phyloP scores from a whole-genome alignment of 2,797 vertebrate species.

The Micromesistius poutassou region DNA sequence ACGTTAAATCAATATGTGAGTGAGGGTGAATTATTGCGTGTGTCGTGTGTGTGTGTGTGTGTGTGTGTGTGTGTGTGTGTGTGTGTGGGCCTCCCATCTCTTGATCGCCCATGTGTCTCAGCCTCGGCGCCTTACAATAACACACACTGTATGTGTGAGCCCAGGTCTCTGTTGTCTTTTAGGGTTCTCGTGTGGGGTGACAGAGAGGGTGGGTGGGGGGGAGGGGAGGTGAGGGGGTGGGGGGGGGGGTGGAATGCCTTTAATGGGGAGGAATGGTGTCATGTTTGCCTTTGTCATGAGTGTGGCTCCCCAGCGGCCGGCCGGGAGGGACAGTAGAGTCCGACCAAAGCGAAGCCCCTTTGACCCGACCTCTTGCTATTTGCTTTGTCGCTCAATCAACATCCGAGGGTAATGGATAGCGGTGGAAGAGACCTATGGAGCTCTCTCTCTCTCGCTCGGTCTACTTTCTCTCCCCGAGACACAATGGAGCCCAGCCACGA shows the following conservation, averaged over 20 bases:
- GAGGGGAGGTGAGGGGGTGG: too few relatives aligned
- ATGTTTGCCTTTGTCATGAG: conserved; percentile 44
- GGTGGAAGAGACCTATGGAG: conserved; percentile 57
- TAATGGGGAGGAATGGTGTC: conserved; percentile 31
- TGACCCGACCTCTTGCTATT: conserved; percentile 57
- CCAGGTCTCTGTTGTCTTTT: not conserved
- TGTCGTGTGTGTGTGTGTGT: not conserved
- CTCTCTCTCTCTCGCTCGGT: too few relatives aligned
- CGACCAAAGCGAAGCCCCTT: conserved; percentile 57
- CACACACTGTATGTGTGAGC: not conserved
- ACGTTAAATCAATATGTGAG: not conserved
- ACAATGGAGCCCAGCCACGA: conserved; percentile 24
- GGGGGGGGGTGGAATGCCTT: not conserved
- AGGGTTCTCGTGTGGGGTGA: not conserved
- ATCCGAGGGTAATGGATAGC: conserved; percentile 69
- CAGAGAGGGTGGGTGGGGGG: too few relatives aligned
- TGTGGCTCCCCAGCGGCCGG: conserved; percentile 35
- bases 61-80: not conserved
- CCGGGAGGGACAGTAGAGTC: conserved; percentile 49
- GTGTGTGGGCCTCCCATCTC: not conserved
- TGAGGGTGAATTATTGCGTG: not conserved
- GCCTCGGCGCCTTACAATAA: not conserved
- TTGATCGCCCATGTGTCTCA: not conserved
- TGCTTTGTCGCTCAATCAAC: conserved; percentile 55
- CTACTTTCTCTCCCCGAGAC: conserved; percentile 43